Percentiles rank a stretch among this genome's conserved stretches.
These are phyloP conservation scores for Helicoverpa armigera DNA, from an alignment of 1,140 invertebrate genomes.

Conservation along the genomic window DNA sequence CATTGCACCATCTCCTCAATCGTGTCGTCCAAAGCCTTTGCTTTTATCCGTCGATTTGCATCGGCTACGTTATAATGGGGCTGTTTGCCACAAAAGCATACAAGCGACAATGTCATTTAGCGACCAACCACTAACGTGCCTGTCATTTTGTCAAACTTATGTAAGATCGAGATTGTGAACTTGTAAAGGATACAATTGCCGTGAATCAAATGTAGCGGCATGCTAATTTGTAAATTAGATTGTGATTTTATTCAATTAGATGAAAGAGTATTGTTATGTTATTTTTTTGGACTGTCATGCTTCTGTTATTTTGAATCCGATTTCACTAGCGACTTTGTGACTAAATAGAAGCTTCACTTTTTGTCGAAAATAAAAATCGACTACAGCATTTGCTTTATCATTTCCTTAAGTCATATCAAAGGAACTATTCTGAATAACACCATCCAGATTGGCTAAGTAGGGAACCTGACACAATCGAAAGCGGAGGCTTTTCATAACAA, in stretches of 20 bases:
- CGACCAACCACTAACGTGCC: slow-evolving; percentile 59
- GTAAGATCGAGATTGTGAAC: slow-evolving; percentile 49
- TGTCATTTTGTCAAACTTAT: slow-evolving; percentile 60
- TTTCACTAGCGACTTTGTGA: neutral
- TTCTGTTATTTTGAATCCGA: neutral
- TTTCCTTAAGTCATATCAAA: no score
- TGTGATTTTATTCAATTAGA: slow-evolving; percentile 7
- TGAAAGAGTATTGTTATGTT: neutral
- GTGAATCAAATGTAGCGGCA: slow-evolving; percentile 28
- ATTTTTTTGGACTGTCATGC: neutral
- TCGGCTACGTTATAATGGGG: slow-evolving; percentile 54
- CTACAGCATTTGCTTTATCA: no score
- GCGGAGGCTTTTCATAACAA: neutral
- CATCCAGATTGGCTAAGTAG: no score
- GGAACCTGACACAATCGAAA: slow-evolving; percentile 7
- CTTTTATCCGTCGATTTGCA: slow-evolving; percentile 60
- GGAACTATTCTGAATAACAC: no score
- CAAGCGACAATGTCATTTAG: slow-evolving; percentile 72
- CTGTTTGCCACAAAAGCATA: slow-evolving; percentile 61
- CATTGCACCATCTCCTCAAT: slow-evolving; percentile 43
- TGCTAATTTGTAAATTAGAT: slow-evolving; percentile 34
- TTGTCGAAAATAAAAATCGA: neutral
- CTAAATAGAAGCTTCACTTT: neutral
- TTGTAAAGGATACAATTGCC: slow-evolving; percentile 43
- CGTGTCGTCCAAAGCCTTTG: slow-evolving; percentile 69